A percentile compares a stretch with the other conserved stretches of the same genome.
Evolutionary conservation across 1,140 invertebrate species (phyloP).

Genomic region (Galleria mellonella): DNA sequence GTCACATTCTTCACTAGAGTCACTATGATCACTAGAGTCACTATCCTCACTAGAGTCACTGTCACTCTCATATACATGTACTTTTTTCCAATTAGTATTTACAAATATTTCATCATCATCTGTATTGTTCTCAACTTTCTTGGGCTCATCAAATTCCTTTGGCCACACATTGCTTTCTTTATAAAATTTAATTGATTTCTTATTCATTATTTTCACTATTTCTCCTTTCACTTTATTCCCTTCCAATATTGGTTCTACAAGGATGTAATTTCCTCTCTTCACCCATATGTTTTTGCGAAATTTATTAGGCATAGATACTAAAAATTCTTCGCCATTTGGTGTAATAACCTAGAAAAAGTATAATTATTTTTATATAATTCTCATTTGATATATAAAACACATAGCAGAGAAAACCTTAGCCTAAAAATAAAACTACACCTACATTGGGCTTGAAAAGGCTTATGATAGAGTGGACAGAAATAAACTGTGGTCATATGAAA

Average conservation of each 20-base stretch:
- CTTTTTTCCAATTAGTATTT: conserved; percentile 73
- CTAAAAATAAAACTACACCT: too few species aligned
- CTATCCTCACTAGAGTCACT: conserved; percentile 16
- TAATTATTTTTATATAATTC: not conserved
- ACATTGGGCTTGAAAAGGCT: too few species aligned
- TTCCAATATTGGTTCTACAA: conserved; percentile 91
- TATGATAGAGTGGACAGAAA: too few species aligned
- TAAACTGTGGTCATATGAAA: too few species aligned
- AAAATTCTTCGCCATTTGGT: conserved; percentile 72
- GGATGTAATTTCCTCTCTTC: conserved; percentile 89
- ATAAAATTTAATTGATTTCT: conserved; percentile 88
- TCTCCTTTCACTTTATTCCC: conserved; percentile 94
- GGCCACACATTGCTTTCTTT: conserved; percentile 87
- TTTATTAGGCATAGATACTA: conserved; percentile 94
- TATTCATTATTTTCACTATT: conserved; percentile 87
- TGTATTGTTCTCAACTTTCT: conserved; percentile 19
- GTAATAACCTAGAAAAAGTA: conserved; percentile 42
- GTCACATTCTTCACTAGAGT: conserved; percentile 25
- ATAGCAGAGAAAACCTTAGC: too few species aligned
- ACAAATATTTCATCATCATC: conserved; percentile 74
- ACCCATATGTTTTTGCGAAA: conserved; percentile 94
- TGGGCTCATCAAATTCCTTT: conserved; percentile 69
- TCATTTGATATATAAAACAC: too few species aligned
- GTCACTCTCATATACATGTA: conserved; percentile 29
- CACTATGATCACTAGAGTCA: conserved; percentile 36